phyloP scores from a whole-genome alignment of 2,797 vertebrate genomes.

The Clarias pachynema region DNA sequence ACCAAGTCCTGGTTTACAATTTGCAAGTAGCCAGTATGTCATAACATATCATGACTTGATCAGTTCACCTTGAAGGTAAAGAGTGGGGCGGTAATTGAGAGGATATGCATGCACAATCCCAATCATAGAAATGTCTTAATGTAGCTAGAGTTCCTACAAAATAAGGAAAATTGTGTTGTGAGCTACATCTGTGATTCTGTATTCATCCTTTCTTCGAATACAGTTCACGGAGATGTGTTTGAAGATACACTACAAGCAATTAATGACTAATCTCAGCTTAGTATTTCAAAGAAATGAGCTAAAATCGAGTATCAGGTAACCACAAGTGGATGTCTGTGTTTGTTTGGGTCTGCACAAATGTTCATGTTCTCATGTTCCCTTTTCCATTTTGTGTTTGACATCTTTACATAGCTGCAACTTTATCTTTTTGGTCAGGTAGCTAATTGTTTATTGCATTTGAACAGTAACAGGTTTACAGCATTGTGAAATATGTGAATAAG shows the following conservation, averaged over 20 bases:
- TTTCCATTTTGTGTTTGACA: background rate
- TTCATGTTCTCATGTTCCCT: background rate
- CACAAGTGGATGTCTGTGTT: background rate
- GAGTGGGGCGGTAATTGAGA: background rate
- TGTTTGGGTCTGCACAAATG: background rate
- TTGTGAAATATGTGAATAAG: background rate
- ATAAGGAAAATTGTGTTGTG: background rate
- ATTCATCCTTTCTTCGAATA: background rate
- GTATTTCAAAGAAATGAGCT: background rate
- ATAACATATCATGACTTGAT: slow-evolving; percentile 41
- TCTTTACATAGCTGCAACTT: background rate
- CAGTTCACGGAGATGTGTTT: background rate
- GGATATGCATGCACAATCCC: slow-evolving; percentile 14
- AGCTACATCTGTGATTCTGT: background rate
- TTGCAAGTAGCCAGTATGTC: slow-evolving; percentile 25
- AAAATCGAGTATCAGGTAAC: slow-evolving; percentile 1
- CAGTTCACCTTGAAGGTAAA: slow-evolving; percentile 4
- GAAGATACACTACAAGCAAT: slow-evolving; percentile 4
- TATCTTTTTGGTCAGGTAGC: background rate
- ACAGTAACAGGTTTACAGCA: slow-evolving; percentile 5
- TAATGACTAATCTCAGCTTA: slow-evolving; percentile 1
- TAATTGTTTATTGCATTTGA: background rate
- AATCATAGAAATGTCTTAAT: slow-evolving; percentile 10
- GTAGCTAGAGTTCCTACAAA: slow-evolving; percentile 36
- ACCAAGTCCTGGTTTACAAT: slow-evolving; percentile 1